Conservation (phyloP, 2,113 vertebrate species). For the Sardina pilchardus region DNA sequence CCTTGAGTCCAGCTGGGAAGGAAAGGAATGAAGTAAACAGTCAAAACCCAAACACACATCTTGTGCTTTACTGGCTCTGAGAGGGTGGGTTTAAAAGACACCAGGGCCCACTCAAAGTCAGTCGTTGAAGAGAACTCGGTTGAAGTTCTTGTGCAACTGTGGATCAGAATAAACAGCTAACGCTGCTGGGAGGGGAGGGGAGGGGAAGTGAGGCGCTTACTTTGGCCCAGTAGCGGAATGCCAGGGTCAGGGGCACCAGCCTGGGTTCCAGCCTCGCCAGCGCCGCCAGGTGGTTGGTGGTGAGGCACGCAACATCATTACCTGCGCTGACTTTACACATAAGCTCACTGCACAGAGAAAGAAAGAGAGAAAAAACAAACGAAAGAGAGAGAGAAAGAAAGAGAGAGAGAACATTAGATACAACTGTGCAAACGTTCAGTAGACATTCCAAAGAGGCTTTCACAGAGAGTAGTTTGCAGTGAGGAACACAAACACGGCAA, state of each 20-base stretch:
- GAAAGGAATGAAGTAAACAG: not conserved
- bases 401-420: not conserved
- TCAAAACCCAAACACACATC: not conserved
- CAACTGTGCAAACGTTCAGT: too few relatives aligned
- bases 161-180: not conserved
- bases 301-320: slow-evolving; percentile 95
- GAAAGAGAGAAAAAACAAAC: not conserved
- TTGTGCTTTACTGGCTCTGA: not conserved
- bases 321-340: slow-evolving; percentile 95
- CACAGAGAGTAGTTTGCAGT: not conserved
- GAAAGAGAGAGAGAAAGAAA: not conserved
- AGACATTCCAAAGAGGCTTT: too few relatives aligned
- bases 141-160: not conserved
- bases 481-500: not conserved
- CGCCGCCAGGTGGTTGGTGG: slow-evolving; percentile 91
- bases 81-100: not conserved
- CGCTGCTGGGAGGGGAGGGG: not conserved
- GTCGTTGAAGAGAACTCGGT: not conserved
- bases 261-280: slow-evolving; percentile 88
- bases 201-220: slow-evolving; percentile 67
- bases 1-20: not conserved
- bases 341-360: slow-evolving; percentile 76
- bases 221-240: slow-evolving; percentile 95
- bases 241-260: slow-evolving; percentile 89
- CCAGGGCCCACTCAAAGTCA: not conserved